These are phyloP conservation scores for Calephelis perditalis DNA, from an alignment of 2,888 invertebrate genomes.

Conservation along the genomic window DNA sequence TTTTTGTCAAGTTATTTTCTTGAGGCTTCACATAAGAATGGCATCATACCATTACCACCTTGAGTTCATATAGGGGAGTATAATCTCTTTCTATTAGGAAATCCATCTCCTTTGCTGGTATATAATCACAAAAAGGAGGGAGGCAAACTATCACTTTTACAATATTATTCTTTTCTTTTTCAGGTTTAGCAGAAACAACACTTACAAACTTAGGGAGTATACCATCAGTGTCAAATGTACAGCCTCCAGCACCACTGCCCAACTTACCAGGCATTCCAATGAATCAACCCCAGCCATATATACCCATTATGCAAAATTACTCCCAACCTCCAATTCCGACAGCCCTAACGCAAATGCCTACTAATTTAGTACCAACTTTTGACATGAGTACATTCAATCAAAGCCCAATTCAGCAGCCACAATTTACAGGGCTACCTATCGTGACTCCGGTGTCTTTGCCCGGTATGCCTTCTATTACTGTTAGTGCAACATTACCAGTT, in stretches of 20 bases:
- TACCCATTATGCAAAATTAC: constrained; percentile 71
- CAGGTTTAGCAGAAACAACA: constrained; percentile 70
- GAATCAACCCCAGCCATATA: constrained; percentile 74
- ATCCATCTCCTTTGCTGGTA: too few relatives aligned
- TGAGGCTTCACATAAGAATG: too few relatives aligned
- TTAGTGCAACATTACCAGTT: constrained; percentile 83
- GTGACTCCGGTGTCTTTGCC: constrained; percentile 85
- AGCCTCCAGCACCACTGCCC: constrained; percentile 73
- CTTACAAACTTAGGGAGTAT: constrained; percentile 70
- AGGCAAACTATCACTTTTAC: not conserved
- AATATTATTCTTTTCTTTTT: constrained; percentile 31
- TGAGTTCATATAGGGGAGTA: too few relatives aligned
- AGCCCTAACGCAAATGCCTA: constrained; percentile 36
- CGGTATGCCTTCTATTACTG: constrained; percentile 89
- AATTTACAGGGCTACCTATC: constrained; percentile 63
- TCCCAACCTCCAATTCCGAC: constrained; percentile 46
- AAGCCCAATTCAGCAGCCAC: constrained; percentile 54
- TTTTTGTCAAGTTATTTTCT: too few relatives aligned
- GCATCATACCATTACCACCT: too few relatives aligned
- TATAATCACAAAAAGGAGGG: too few relatives aligned
- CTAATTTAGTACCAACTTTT: constrained; percentile 61
- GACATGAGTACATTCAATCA: constrained; percentile 62
- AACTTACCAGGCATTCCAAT: constrained; percentile 71
- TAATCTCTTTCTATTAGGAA: too few relatives aligned
- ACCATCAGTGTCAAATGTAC: constrained; percentile 69